Evolutionary conservation across 2,888 invertebrate species (phyloP), one percentile per base, ranked within the genome.

Genomic region (Amphimallon solstitiale): DNA sequence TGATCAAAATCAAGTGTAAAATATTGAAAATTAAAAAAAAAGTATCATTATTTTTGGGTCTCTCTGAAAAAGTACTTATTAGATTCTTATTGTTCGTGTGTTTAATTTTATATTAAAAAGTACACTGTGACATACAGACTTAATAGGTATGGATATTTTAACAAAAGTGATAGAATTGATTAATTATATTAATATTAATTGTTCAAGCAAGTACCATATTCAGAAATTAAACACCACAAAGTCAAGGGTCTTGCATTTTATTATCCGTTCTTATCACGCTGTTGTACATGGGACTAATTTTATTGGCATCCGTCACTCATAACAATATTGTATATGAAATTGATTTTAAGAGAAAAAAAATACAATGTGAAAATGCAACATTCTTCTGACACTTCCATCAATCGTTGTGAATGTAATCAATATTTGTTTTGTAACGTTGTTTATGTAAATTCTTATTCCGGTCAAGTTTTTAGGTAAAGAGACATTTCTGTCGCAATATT

Each of bases 271-370:
- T 1, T 29, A 21, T 54, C 54, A 54, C 54, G 54, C 40, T 54
- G 54, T 12, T n/a, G n/a, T 40, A 37, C 38, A 54, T 54, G 54
- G 19, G 40, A 54, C 14, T 12, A 19, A 23, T 54, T 54, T 54
- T 38, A 21, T 54, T 40, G 54, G n/a, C 54, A 40, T 23, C 38
- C 12, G 40, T 40, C 54, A 54, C 40, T 40, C n/a, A n/a, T 54
- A 54, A 37, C 17, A 40, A 40, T 38, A 14, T 23, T 37, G 5
- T 12, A 4, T 15, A 5, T n/a, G 14, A 21, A 40, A 2, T 17
- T 21, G 19, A 19, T 21, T 23, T 29, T 2, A 5, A 29, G 19
- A 40, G 40, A 21, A 54, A 23, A 23, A 34, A 52, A 40, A 21
- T 54, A 21, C 12, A 38, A 38, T 23, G 40, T 54, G 37, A 54